Conservation (phyloP, 2,888 invertebrate genomes). For the Flabesymbios commensalis region DNA sequence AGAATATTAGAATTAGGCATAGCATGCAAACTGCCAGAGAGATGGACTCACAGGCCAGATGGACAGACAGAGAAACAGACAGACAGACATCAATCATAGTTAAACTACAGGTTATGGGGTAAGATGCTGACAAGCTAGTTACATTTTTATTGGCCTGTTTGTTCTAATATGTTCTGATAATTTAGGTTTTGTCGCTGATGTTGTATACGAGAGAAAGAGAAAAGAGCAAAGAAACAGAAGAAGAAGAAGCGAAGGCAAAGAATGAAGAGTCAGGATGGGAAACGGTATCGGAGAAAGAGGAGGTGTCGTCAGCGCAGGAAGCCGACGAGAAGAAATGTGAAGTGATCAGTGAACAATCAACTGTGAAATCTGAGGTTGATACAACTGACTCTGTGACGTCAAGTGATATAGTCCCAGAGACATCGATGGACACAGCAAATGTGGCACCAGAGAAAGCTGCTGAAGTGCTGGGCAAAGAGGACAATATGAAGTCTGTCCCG, state of each 20-base stretch:
- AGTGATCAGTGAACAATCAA: neutral
- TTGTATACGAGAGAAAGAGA: conserved; percentile 48
- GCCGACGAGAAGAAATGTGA: neutral
- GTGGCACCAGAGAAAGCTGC: conserved; percentile 40
- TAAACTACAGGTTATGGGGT: no score
- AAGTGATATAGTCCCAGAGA: neutral
- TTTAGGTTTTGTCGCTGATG: conserved; percentile 56
- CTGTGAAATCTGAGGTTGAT: neutral
- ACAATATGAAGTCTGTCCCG: no score
- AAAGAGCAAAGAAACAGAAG: neutral
- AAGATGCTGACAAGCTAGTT: no score
- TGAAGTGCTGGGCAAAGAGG: no score
- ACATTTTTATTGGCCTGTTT: no score
- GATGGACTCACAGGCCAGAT: no score
- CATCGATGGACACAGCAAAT: conserved; percentile 5
- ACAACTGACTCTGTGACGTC: no score
- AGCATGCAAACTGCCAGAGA: no score
- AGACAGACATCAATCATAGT: no score
- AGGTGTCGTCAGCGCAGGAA: neutral
- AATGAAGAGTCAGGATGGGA: neutral
- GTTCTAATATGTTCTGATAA: no score
- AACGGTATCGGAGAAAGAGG: neutral
- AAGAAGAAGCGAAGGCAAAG: neutral
- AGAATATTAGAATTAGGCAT: no score
- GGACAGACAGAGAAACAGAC: no score